Conservation (phyloP, 1,140 invertebrate species). For the Oscheius sp. region DNA sequence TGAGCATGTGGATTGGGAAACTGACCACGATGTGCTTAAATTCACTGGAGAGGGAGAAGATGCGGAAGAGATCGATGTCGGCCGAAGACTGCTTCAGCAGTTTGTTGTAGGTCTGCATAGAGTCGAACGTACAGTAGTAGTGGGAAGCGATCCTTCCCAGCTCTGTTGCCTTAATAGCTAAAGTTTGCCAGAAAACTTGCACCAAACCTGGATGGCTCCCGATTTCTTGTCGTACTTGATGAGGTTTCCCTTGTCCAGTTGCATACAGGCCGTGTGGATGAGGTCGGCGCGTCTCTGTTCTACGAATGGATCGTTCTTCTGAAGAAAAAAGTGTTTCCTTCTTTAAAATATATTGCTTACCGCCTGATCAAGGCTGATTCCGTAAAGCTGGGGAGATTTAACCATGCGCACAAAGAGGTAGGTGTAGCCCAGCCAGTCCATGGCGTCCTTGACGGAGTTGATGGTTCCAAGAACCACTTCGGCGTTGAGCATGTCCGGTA, state of each 20-base stretch:
- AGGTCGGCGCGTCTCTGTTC: constrained; percentile 88
- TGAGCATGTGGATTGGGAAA: not conserved
- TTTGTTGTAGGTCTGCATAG: constrained; percentile 94
- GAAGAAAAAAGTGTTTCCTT: constrained; percentile 35
- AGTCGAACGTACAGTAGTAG: constrained; percentile 95
- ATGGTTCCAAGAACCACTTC: constrained; percentile 95
- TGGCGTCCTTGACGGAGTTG: constrained; percentile 89
- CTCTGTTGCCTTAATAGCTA: constrained; percentile 71
- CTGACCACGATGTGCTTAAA: constrained; percentile 74
- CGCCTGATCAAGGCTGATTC: constrained; percentile 76
- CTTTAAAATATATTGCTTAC: constrained; percentile 47
- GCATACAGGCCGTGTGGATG: constrained; percentile 89
- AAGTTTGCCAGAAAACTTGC: not conserved
- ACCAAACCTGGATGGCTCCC: constrained; percentile 78
- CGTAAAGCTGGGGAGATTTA: constrained; percentile 80
- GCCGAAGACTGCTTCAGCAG: constrained; percentile 90
- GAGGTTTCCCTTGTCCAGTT: constrained; percentile 84
- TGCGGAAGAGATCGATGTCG: constrained; percentile 96
- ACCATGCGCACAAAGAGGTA: constrained; percentile 86
- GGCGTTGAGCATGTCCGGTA: constrained; percentile 95
- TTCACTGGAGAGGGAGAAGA: constrained; percentile 94
- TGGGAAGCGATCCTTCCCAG: constrained; percentile 94
- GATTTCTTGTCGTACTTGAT: constrained; percentile 93
- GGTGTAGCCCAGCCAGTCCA: constrained; percentile 91
- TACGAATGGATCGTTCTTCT: constrained; percentile 72